A percentile compares a stretch with the other conserved stretches of the same genome.
phyloP scores from a whole-genome alignment of 2,888 invertebrate species.

The Parnassius apollo region DNA sequence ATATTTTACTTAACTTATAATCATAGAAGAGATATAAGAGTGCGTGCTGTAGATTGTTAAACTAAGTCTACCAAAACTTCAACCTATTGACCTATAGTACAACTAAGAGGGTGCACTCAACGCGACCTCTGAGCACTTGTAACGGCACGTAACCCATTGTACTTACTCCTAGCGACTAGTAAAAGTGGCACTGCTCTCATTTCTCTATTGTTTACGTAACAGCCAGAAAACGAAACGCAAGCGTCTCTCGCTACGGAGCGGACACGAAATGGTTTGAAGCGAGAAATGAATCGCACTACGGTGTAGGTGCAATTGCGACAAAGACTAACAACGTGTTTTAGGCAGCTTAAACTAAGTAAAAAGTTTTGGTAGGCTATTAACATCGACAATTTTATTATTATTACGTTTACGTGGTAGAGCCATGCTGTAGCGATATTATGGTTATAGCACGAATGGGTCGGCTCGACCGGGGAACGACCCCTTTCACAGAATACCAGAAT shows the following conservation, averaged over 20 bases:
- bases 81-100: neutral
- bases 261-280: slow-evolving; percentile 5
- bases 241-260: slow-evolving; percentile 24
- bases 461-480: too few relatives aligned
- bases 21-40: too few relatives aligned
- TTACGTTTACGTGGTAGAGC: too few relatives aligned
- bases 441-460: too few relatives aligned
- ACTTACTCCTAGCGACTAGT: slow-evolving; percentile 9
- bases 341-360: neutral
- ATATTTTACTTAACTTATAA: too few relatives aligned
- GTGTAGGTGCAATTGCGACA: slow-evolving; percentile 5
- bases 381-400: too few relatives aligned
- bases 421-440: too few relatives aligned
- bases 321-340: slow-evolving; percentile 1
- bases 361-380: neutral
- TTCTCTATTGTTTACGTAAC: slow-evolving; percentile 35
- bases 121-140: neutral
- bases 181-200: slow-evolving; percentile 23
- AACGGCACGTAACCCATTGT: slow-evolving; percentile 7
- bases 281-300: slow-evolving; percentile 8
- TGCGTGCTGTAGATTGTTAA: neutral
- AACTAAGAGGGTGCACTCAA: neutral
- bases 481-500: too few relatives aligned
- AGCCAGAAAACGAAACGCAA: slow-evolving; percentile 28
- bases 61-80: neutral